A percentile compares a stretch with the other conserved stretches of the same genome.
phyloP scores from a whole-genome alignment of 2,888 invertebrate genomes.

The Pecten maximus region DNA sequence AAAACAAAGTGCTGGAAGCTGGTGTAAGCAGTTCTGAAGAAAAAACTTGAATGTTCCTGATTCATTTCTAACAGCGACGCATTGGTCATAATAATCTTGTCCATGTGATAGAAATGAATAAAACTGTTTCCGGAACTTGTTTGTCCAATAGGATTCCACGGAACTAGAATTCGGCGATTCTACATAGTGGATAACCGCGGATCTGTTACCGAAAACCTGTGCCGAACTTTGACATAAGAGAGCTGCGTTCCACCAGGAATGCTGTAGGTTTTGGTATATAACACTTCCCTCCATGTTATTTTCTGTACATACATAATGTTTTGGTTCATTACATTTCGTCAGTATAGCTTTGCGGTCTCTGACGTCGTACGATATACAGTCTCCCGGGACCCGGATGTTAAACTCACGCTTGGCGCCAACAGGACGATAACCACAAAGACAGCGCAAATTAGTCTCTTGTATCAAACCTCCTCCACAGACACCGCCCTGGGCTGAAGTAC shows the following conservation, averaged over 20 bases:
- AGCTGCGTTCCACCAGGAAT: conserved; percentile 6
- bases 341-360: background rate
- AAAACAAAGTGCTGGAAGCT: conserved; percentile 20
- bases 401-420: background rate
- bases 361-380: background rate
- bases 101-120: background rate
- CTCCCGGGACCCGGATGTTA: background rate
- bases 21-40: background rate
- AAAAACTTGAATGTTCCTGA: background rate
- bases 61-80: background rate
- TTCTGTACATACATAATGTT: background rate
- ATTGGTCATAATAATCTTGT: background rate
- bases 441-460: background rate
- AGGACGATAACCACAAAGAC: background rate
- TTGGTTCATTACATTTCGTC: background rate
- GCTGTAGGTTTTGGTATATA: background rate
- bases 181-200: background rate
- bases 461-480: background rate
- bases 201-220: background rate
- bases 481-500: background rate
- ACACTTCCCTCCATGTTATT: background rate
- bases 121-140: background rate
- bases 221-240: background rate
- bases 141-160: background rate
- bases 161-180: background rate